Conservation (phyloP, 1,140 invertebrate species). For the Drosophila navojoa region DNA sequence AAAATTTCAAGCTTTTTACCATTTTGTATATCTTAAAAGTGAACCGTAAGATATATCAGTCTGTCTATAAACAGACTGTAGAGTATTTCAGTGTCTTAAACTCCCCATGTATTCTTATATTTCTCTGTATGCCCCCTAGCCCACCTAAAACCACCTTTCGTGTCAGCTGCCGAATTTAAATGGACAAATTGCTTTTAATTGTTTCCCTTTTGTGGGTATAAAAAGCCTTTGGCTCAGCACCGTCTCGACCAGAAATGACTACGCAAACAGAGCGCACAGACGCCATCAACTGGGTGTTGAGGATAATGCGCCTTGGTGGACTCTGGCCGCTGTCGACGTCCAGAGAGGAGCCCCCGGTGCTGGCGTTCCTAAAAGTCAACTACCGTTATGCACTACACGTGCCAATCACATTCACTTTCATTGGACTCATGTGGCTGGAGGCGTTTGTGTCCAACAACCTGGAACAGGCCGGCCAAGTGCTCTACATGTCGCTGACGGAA, state of each 20-base stretch:
- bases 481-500: slow-evolving; percentile 77
- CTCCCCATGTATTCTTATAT: too few species aligned
- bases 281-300: slow-evolving; percentile 46
- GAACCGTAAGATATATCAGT: too few species aligned
- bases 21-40: too few species aligned
- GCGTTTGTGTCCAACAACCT: slow-evolving; percentile 58
- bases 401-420: slow-evolving; percentile 67
- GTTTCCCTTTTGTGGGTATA: slow-evolving; percentile 5
- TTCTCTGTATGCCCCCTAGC: too few species aligned
- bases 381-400: slow-evolving; percentile 62
- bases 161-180: slow-evolving; percentile 44
- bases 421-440: slow-evolving; percentile 76
- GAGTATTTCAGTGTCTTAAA: too few species aligned
- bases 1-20: too few species aligned
- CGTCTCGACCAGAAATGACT: slow-evolving; percentile 33
- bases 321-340: slow-evolving; percentile 60
- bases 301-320: slow-evolving; percentile 59
- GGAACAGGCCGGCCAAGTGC: slow-evolving; percentile 66
- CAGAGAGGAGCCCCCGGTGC: neutral
- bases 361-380: slow-evolving; percentile 29
- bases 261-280: slow-evolving; percentile 37
- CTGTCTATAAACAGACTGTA: neutral
- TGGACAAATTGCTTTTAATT: slow-evolving; percentile 62
- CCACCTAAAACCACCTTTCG: slow-evolving; percentile 9
- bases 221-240: slow-evolving; percentile 14